Evolutionary conservation across 2,797 vertebrate species (phyloP), one percentile per base, ranked within the genome.

Genomic region (Dallia pectoralis): DNA sequence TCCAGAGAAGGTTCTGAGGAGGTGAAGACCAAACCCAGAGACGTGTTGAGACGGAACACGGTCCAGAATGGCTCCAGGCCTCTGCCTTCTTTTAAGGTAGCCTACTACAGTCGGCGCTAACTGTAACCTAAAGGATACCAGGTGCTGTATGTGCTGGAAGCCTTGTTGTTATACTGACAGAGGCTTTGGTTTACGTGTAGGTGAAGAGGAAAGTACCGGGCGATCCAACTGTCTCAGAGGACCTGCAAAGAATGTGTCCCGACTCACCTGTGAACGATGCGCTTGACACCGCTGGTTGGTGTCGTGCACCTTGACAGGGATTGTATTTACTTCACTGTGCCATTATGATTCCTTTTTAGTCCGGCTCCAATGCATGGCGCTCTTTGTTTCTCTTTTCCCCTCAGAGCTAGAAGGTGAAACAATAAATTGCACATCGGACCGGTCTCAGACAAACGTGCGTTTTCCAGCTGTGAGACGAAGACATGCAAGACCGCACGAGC

Each of bases 41-140:
- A 94, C 83, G 73, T 92, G 36, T 67, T 79, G 30, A 77, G 71
- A 75, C 67, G 49, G 70, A 63, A 85, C 9, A 91, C 92, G 3
- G 92, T 91, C 1, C 83, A 93, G 51, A 88, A 90, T 2, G 95
- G 94, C 40, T 95, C 94, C 85, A 95, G 96, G 83, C 93, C 93
- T 0, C 85, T 99, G 69, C 97, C 97, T 0, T 99, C 97, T 71
- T 99, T 99, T 86, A 99, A 95, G 94, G 98, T 97, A 59, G 53
- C n/a, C 53, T 25, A 32, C 67, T 19, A 27, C 67, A 51, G 14
- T 9, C 29, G 22, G 15, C 3, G 33, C 63, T 33, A 27, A 68
- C 25, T 1, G 1, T 40, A 48, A 29, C 29, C 16, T 2, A 16
- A 33, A 32, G 30, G 62, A 32, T 48, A 68, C 25, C 11, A 15